Evolutionary conservation across 2,888 invertebrate genomes (phyloP), one percentile per base, ranked within the genome.

Genomic region (Erebia aethiops): DNA sequence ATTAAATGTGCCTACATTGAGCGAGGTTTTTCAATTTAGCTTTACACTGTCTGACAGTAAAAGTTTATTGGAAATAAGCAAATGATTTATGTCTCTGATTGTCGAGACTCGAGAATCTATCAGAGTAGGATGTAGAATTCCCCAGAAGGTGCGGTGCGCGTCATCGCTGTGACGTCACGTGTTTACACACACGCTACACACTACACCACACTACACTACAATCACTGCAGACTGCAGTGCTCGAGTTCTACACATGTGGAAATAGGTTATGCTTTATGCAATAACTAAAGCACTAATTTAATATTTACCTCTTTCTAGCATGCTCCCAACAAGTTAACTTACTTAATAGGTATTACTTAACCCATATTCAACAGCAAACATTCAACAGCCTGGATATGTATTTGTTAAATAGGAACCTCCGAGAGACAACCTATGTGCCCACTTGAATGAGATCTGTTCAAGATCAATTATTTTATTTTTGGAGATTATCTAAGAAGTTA

Each of bases 251-350:
- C 62, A 62, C 62, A 14, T 16, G 43, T 18, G 8, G 14, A 62
- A 62, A 9, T 49, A 49, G 62, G 62, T 62, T 62, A 62, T 46
- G 46, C 61, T 61, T 18, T 61, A 18, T 62, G 62, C 62, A 62
- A 62, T 49, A 1, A 18, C 54, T 10, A n/a, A 51, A 13, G 14
- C 13, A 14, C 5, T 51, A 51, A 14, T n/a, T 51, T 14, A 14
- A 14, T 51, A 13, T 51, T 51, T 51, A 14, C n/a, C 8, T 51
- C n/a, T 14, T 51, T n/a, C 51, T 14, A 51, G n/a, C 8, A n/a
- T 1, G 14, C n/a, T n/a, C n/a, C n/a, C 14, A 14, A 35, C 35
- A 35, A 35, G 35, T 35, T 5, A 56, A 56, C 4, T 18, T 8
- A 18, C 21, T 56, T 26, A 5, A 21, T 56, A 56, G 13, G 11